These are phyloP conservation scores for Amblyopsis rosae DNA, from an alignment of 2,113 vertebrate species.

Conservation along the genomic window DNA sequence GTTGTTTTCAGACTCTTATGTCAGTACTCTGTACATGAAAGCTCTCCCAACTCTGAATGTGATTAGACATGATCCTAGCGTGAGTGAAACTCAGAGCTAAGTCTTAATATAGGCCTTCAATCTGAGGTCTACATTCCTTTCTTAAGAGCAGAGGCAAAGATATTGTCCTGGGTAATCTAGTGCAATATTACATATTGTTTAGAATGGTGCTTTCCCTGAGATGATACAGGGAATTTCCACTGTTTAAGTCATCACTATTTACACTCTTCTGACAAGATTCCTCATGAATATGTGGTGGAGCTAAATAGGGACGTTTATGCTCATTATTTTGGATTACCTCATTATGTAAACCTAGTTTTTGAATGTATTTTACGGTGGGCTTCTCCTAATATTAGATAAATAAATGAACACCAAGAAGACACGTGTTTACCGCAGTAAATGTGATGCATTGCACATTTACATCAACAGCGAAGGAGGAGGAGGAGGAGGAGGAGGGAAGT, in stretches of 20 bases:
- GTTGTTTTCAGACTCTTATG: too few relatives aligned
- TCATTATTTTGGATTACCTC: background rate
- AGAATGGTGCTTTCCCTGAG: background rate
- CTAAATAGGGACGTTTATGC: background rate
- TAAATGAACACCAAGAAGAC: too few relatives aligned
- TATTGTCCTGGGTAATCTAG: slow-evolving; percentile 13
- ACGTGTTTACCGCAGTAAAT: too few relatives aligned
- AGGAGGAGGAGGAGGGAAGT: background rate
- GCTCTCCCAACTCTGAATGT: slow-evolving; percentile 56
- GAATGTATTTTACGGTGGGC: too few relatives aligned
- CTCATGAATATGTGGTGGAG: background rate
- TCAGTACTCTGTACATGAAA: slow-evolving; percentile 34
- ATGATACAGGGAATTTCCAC: background rate
- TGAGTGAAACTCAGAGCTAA: slow-evolving; percentile 36
- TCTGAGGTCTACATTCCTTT: slow-evolving; percentile 40
- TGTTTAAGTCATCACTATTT: background rate
- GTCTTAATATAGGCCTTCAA: slow-evolving; percentile 43
- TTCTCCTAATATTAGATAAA: background rate
- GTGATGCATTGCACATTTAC: too few relatives aligned
- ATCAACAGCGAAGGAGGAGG: background rate
- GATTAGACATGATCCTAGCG: slow-evolving; percentile 56
- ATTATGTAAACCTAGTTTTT: too few relatives aligned
- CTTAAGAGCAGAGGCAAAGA: slow-evolving; percentile 26
- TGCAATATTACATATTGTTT: slow-evolving; percentile 3
- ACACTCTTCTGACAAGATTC: background rate